A percentile compares a stretch with the other conserved stretches of the same genome.
These are phyloP conservation scores for Galbula dea DNA, from an alignment of 2,113 vertebrate genomes.

Conservation along the genomic window DNA sequence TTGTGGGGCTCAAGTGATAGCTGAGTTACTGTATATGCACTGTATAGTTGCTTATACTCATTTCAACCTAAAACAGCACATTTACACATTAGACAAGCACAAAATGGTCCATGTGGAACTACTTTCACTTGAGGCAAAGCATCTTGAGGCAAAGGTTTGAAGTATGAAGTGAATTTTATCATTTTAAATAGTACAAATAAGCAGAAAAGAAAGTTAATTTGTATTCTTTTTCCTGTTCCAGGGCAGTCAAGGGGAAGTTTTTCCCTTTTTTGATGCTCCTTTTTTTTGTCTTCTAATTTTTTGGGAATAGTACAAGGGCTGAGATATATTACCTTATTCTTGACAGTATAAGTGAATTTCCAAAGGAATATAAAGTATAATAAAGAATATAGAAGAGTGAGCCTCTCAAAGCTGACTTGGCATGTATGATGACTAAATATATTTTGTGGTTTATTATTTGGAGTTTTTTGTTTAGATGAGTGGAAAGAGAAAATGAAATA, in stretches of 20 bases:
- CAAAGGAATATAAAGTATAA: background rate
- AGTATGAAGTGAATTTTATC: slow-evolving; percentile 44
- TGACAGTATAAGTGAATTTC: background rate
- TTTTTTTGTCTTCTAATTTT: background rate
- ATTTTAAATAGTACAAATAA: slow-evolving; percentile 28
- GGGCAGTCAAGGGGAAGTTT: background rate
- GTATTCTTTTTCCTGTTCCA: slow-evolving; percentile 11
- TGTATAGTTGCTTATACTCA: slow-evolving; percentile 18
- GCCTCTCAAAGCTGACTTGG: background rate
- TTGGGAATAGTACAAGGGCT: background rate
- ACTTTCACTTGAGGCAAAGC: slow-evolving; percentile 38
- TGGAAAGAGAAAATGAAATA: background rate
- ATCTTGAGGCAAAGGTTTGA: slow-evolving; percentile 36
- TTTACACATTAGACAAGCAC: slow-evolving; percentile 61
- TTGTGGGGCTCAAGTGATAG: slow-evolving; percentile 46
- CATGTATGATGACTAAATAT: background rate
- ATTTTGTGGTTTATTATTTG: background rate
- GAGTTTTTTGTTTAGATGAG: background rate
- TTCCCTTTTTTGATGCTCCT: background rate
- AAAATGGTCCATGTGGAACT: slow-evolving; percentile 54
- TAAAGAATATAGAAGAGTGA: background rate
- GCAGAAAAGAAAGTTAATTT: background rate
- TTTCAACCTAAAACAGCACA: slow-evolving; percentile 37
- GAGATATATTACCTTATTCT: background rate
- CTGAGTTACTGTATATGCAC: slow-evolving; percentile 15